Percentiles rank a stretch among this genome's conserved stretches.
phyloP scores from a whole-genome alignment of 2,888 invertebrate species.

The Drosophila atroscutellata region DNA sequence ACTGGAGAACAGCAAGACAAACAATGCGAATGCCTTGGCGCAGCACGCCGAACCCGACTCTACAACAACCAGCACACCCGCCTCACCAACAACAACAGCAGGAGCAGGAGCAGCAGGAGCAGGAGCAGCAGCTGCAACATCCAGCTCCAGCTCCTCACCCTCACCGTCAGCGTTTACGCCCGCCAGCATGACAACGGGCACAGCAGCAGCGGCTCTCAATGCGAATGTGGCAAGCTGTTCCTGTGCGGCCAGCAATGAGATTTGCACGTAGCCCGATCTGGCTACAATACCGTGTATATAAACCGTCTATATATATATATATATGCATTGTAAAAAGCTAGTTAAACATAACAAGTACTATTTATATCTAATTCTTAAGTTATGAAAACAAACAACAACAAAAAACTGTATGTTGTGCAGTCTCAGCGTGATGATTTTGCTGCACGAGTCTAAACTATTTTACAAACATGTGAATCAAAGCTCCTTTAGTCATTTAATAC shows the following conservation, averaged over 20 bases:
- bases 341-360: slow-evolving; percentile 59
- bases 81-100: slow-evolving; percentile 33
- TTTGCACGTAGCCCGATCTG: slow-evolving; percentile 79
- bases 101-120: slow-evolving; percentile 6
- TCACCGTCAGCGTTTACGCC: slow-evolving; percentile 48
- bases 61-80: slow-evolving; percentile 45
- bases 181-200: slow-evolving; percentile 60
- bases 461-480: slow-evolving; percentile 68
- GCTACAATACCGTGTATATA: slow-evolving; percentile 23
- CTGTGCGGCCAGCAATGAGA: slow-evolving; percentile 73
- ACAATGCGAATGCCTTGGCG: slow-evolving; percentile 49
- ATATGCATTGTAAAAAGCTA: slow-evolving; percentile 68
- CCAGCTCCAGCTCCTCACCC: slow-evolving; percentile 8
- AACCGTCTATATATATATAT: slow-evolving; percentile 8
- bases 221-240: slow-evolving; percentile 69
- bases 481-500: slow-evolving; percentile 70
- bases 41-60: slow-evolving; percentile 62
- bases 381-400: slow-evolving; percentile 5
- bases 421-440: slow-evolving; percentile 6
- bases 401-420: slow-evolving; percentile 21
- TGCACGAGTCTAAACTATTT: slow-evolving; percentile 31
- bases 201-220: slow-evolving; percentile 55
- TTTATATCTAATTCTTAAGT: slow-evolving; percentile 54
- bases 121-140: slow-evolving; percentile 20
- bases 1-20: slow-evolving; percentile 58